A percentile compares a stretch with the other conserved stretches of the same genome.
Evolutionary conservation across 2,888 invertebrate species (phyloP).

Genomic region (Tachina fera): DNA sequence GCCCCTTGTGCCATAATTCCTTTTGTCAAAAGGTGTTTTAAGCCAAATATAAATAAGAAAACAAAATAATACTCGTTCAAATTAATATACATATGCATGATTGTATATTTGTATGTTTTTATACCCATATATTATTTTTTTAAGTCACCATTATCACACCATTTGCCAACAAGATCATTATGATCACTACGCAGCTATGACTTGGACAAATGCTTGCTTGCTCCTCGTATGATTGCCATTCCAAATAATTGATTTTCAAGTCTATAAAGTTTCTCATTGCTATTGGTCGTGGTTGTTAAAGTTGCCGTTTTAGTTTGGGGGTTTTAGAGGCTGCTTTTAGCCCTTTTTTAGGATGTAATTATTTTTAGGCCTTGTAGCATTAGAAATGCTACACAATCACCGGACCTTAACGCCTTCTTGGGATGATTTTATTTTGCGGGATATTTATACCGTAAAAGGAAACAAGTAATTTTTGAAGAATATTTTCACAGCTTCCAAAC

Average conservation of each 20-base stretch:
- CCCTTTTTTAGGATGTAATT: no score
- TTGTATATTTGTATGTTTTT: no score
- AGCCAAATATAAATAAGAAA: slow-evolving; percentile 52
- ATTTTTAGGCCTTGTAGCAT: no score
- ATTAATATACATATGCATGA: background rate
- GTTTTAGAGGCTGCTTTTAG: background rate
- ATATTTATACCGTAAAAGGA: no score
- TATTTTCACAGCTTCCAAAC: no score
- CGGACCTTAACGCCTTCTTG: no score
- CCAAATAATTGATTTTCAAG: slow-evolving; percentile 45
- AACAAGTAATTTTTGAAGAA: no score
- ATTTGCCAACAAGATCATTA: slow-evolving; percentile 8
- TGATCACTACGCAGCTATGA: slow-evolving; percentile 10
- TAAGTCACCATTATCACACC: slow-evolving; percentile 25
- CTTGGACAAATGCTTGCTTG: slow-evolving; percentile 58
- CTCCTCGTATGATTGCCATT: slow-evolving; percentile 26
- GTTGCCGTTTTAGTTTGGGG: background rate
- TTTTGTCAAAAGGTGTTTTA: slow-evolving; percentile 63
- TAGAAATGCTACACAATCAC: no score
- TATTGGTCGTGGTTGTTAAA: no score
- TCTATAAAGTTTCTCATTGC: slow-evolving; percentile 27
- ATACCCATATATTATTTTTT: no score
- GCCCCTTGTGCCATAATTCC: slow-evolving; percentile 32
- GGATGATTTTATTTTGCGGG: no score
- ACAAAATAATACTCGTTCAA: slow-evolving; percentile 17